Base-by-base conservation (phyloP, 2,888 invertebrate species). In the Cheilosia soror region DNA sequence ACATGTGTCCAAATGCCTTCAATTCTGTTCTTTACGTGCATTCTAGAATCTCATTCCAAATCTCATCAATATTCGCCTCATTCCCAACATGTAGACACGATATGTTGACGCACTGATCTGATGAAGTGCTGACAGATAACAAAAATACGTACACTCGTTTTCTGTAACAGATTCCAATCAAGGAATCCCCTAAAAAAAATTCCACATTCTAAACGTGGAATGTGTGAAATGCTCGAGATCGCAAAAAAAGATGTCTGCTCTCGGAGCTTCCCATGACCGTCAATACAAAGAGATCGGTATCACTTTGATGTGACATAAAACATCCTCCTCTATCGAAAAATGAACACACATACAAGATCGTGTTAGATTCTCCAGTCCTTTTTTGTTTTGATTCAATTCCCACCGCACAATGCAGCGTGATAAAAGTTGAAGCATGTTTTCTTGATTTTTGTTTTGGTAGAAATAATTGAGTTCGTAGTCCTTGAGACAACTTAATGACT, bases 401-500 rank as follows among this genome's bases (percentile, higher is more conserved):
- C 83, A 84, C 63, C 83, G 65, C 31, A 15, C 44, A 27, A n/a
- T 44, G 42, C 66, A 49, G 31, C 42, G 82, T n/a, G 84, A 79
- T 80, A 69, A 79, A 79, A 79, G 65, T 80, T 71, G 66, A 68
- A 40, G 63, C 53, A 29, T 72, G 25, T 62, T 68, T 15, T 25
- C 5, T 15, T 44, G n/a, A 27, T 37, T 58, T 47, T 42, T 44
- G 11, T 71, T 84, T 55, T 63, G 40, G 29, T 27, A 53, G 13
- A 75, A 69, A 82, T 78, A 82, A 78, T 86, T 86, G 78, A 86
- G 82, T 78, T 78, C 57, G 68, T 71, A 55, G 73, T 82, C 86
- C 82, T 82, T 86, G 73, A 82, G 82, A 82, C 86, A 83, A 69
- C 69, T 78, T 87, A 83, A 87, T 82, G 78, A 75, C 37, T 78